These are phyloP conservation scores for Coreoperca whiteheadi DNA, from an alignment of 2,113 vertebrate species.

Conservation along the genomic window DNA sequence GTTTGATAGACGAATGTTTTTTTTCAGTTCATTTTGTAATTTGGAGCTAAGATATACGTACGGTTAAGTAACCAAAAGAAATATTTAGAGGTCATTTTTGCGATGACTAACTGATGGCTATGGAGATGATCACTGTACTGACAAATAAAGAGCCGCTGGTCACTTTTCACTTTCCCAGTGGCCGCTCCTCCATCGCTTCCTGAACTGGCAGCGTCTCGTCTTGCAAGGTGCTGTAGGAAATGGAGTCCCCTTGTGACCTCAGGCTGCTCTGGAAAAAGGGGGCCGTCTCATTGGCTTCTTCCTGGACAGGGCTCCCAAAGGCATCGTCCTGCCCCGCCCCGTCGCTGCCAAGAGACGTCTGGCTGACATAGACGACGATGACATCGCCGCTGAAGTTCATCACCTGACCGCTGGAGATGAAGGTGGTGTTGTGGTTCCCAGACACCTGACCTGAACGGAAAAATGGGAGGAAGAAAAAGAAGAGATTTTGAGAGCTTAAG, in stretches of 20 bases:
- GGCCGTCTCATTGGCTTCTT: conserved; percentile 87
- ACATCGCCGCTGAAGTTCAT: conserved; percentile 99
- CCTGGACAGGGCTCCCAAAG: conserved; percentile 91
- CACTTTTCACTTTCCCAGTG: conserved; percentile 59
- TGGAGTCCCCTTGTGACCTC: conserved; percentile 69
- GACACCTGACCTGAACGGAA: conserved; percentile 90
- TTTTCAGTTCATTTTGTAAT: neutral
- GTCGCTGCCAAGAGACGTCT: conserved; percentile 87
- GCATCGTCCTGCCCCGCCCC: conserved; percentile 78
- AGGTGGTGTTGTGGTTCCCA: conserved; percentile 96
- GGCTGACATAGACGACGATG: conserved; percentile 95
- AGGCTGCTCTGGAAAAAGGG: conserved; percentile 81
- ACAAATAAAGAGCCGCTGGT: conserved; percentile 12
- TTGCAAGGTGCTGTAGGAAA: conserved; percentile 40
- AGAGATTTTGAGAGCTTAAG: neutral
- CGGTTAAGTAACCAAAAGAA: conserved; percentile 8
- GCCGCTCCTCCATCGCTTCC: conserved; percentile 64
- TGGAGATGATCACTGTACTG: conserved; percentile 13
- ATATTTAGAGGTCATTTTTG: neutral
- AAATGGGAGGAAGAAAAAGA: neutral
- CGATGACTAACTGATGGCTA: neutral
- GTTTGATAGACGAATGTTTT: neutral
- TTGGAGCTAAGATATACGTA: neutral
- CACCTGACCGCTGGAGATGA: conserved; percentile 98
- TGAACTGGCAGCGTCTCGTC: conserved; percentile 77